Conservation (phyloP, 2,888 invertebrate genomes). For the Agrochola circellaris region DNA sequence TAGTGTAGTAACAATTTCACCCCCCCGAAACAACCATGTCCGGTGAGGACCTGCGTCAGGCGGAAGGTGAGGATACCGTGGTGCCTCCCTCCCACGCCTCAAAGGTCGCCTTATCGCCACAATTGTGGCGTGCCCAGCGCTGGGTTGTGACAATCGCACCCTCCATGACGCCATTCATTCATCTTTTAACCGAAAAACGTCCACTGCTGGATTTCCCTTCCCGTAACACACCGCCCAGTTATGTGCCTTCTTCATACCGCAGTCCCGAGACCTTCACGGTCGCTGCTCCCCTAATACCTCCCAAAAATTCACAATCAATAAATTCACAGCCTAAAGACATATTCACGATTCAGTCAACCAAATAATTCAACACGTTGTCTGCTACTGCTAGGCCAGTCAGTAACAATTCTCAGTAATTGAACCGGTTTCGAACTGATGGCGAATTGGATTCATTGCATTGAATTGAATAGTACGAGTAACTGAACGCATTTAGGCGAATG, state of each 20-base stretch:
- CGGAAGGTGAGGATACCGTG: too few species aligned
- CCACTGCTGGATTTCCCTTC: neutral
- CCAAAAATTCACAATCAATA: neutral
- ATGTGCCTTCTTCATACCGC: neutral
- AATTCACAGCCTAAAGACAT: neutral
- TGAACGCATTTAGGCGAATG: neutral
- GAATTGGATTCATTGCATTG: neutral
- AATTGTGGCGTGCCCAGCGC: too few species aligned
- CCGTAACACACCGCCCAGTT: neutral
- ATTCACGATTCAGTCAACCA: neutral
- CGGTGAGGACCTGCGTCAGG: too few species aligned
- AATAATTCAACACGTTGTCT: neutral
- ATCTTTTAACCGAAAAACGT: neutral
- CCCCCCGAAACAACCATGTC: too few species aligned
- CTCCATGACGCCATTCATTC: too few species aligned
- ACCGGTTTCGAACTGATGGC: too few species aligned
- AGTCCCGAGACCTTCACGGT: neutral
- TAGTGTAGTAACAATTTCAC: neutral
- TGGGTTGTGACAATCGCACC: too few species aligned
- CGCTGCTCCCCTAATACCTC: neutral
- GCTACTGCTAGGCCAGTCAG: neutral
- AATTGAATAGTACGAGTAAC: neutral
- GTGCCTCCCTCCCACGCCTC: too few species aligned
- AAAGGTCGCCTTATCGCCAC: too few species aligned
- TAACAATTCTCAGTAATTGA: conserved; percentile 11